Conservation (phyloP, 2,797 vertebrate species). For the Geotria australis region DNA sequence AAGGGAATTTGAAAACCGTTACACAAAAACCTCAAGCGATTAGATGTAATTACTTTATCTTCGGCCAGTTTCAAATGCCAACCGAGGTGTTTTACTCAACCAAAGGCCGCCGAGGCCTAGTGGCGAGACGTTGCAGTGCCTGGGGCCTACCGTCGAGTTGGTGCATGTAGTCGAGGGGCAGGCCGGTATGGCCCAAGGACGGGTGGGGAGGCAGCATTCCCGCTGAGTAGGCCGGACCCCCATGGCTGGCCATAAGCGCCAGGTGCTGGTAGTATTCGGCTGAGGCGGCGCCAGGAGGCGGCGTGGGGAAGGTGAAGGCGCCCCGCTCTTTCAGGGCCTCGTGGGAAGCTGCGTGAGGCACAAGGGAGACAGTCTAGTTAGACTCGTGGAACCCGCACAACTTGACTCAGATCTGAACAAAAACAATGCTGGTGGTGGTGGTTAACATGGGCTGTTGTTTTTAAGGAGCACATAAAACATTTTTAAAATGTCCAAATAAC, state of each 20-base stretch:
- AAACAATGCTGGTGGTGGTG: no score
- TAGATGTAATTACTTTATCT: no score
- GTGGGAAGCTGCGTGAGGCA: conserved; percentile 30
- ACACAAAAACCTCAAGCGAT: no score
- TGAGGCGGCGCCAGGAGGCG: conserved; percentile 24
- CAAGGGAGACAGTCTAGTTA: conserved; percentile 3
- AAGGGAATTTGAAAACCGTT: no score
- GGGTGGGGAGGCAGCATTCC: conserved; percentile 18
- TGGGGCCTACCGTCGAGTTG: neutral
- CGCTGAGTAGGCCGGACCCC: conserved; percentile 14
- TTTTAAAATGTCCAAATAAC: no score
- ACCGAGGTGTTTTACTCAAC: no score
- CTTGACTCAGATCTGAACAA: no score
- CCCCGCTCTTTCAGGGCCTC: conserved; percentile 75
- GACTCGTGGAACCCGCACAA: conserved; percentile 3
- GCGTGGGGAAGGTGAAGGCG: conserved; percentile 42
- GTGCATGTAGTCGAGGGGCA: neutral
- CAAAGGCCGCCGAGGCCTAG: no score
- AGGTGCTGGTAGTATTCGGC: conserved; percentile 72
- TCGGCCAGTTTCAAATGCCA: no score
- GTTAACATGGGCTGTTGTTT: no score
- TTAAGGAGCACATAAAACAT: no score
- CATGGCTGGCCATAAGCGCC: conserved; percentile 51
- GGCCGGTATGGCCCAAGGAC: neutral
- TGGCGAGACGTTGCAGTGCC: no score